These are phyloP conservation scores for Archocentrus centrarchus DNA, from an alignment of 2,113 vertebrate species.

Conservation along the genomic window DNA sequence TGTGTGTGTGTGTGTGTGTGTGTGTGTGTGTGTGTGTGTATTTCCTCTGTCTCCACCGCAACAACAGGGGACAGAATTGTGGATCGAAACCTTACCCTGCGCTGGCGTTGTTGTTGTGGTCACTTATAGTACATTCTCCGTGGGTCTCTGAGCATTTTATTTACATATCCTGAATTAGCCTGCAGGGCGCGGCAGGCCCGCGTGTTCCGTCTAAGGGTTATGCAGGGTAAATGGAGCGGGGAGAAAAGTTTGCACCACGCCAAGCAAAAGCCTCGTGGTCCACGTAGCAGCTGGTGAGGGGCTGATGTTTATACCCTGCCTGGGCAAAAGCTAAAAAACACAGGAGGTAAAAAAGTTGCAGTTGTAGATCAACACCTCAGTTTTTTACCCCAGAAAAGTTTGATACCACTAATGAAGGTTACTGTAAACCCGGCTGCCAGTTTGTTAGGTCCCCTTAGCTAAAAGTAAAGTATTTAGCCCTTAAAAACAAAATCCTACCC, in stretches of 20 bases:
- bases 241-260: conserved; percentile 7
- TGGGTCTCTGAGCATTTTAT: conserved; percentile 55
- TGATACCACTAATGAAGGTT: not conserved
- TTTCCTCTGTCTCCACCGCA: conserved; percentile 30
- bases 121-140: conserved; percentile 42
- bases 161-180: conserved; percentile 62
- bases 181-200: conserved; percentile 35
- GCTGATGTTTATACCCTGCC: not conserved
- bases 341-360: not conserved
- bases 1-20: not conserved
- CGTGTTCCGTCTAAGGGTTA: conserved; percentile 41
- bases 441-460: not conserved
- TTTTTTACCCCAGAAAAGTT: not conserved
- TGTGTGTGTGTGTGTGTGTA: not conserved
- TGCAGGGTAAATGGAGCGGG: conserved; percentile 34
- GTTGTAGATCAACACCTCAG: not conserved
- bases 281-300: conserved; percentile 2
- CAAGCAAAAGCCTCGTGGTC: conserved; percentile 31
- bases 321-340: not conserved
- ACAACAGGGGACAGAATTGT: conserved; percentile 38
- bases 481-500: not conserved
- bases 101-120: conserved; percentile 56
- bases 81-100: conserved; percentile 43
- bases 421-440: not conserved
- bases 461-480: not conserved